These are phyloP conservation scores for Holcopasites calliopsidis DNA, from an alignment of 1,140 invertebrate genomes.

Conservation along the genomic window DNA sequence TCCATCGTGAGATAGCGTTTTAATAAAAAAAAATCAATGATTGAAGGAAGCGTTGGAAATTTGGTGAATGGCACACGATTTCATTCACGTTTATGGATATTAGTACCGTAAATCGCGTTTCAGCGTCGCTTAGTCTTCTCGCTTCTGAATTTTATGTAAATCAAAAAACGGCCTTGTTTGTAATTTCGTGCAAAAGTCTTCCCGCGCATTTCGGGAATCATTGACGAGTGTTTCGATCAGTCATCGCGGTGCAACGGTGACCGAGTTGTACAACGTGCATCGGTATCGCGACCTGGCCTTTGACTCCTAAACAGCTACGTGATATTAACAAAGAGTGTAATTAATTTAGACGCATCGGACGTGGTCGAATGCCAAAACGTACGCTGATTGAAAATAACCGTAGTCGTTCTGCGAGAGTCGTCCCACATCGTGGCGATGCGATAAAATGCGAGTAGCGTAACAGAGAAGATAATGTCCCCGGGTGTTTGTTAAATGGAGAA, in stretches of 20 bases:
- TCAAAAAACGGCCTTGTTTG: neutral
- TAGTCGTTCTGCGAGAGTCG: neutral
- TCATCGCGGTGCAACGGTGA: neutral
- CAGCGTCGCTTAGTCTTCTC: neutral
- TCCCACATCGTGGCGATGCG: too few relatives aligned
- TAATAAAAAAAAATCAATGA: neutral
- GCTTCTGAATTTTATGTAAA: conserved; percentile 27
- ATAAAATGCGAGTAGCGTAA: too few relatives aligned
- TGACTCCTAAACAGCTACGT: conserved; percentile 31
- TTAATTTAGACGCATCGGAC: neutral
- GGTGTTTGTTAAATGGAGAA: neutral
- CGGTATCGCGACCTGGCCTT: neutral
- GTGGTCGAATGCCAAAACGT: neutral
- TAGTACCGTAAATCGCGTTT: neutral
- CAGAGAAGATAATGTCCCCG: too few relatives aligned
- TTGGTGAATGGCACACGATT: neutral
- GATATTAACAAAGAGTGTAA: conserved; percentile 34
- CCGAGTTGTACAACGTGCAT: conserved; percentile 18
- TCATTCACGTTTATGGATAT: neutral
- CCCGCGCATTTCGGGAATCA: conserved; percentile 5
- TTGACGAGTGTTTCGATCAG: conserved; percentile 21
- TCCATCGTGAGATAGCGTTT: neutral
- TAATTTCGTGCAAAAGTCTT: neutral
- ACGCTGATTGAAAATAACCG: neutral
- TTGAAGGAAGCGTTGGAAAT: neutral